phyloP scores from a whole-genome alignment of 2,797 vertebrate genomes.

The Naso thynnoides region DNA sequence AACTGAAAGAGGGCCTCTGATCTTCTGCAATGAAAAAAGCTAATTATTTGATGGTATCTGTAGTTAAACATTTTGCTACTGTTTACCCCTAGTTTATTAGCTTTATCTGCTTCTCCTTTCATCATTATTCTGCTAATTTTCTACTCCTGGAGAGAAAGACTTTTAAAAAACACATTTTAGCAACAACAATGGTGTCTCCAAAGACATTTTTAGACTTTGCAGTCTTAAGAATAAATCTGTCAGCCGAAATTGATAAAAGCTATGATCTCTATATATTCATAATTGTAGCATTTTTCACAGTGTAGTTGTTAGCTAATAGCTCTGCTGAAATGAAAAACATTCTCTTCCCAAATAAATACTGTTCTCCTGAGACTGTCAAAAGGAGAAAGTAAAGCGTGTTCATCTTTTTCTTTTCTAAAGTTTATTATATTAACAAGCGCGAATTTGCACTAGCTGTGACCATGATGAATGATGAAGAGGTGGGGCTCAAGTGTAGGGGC shows the following conservation, averaged over 20 bases:
- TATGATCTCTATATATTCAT: neutral
- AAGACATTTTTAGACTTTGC: neutral
- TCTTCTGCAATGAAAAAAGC: neutral
- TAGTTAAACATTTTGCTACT: neutral
- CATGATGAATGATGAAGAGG: too few relatives aligned
- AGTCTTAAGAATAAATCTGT: neutral
- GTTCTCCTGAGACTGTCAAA: neutral
- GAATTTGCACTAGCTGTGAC: too few relatives aligned
- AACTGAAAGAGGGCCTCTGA: neutral
- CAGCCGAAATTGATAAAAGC: neutral
- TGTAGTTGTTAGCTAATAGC: neutral
- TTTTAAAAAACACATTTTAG: neutral
- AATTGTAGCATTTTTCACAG: neutral
- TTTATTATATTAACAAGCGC: too few relatives aligned
- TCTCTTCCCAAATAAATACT: neutral
- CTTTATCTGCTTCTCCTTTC: neutral
- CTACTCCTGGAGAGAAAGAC: neutral
- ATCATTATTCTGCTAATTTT: constrained; percentile 2
- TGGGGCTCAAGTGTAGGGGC: too few relatives aligned
- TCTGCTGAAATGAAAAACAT: neutral
- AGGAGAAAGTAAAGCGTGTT: neutral
- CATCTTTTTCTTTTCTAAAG: neutral
- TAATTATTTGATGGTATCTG: neutral
- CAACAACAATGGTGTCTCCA: neutral
- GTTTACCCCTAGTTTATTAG: constrained; percentile 9